phyloP scores from a whole-genome alignment of 1,140 invertebrate genomes.

The Neomicropteryx cornuta region DNA sequence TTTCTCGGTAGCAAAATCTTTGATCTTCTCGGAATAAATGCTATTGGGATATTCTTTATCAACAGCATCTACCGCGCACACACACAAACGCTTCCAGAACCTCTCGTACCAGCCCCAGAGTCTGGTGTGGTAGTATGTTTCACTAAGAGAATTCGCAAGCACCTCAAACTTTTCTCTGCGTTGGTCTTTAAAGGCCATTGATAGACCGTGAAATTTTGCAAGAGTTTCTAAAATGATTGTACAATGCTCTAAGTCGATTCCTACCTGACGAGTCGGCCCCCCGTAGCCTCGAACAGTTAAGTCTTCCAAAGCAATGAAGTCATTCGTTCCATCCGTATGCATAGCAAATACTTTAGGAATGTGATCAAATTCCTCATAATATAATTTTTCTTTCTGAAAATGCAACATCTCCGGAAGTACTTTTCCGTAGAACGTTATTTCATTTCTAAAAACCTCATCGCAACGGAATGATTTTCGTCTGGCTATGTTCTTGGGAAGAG shows the following conservation, averaged over 20 bases:
- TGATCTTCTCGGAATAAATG: slow-evolving; percentile 32
- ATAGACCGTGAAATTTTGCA: slow-evolving; percentile 56
- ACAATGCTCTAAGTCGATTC: slow-evolving; percentile 39
- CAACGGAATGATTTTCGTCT: slow-evolving; percentile 51
- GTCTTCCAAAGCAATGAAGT: slow-evolving; percentile 56
- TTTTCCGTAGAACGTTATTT: slow-evolving; percentile 51
- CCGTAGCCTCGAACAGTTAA: slow-evolving; percentile 40
- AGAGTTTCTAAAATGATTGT: slow-evolving; percentile 43
- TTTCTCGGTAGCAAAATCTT: slow-evolving; percentile 25
- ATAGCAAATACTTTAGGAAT: slow-evolving; percentile 42
- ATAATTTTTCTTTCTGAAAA: slow-evolving; percentile 37
- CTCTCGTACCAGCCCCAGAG: slow-evolving; percentile 41
- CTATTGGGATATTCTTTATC: slow-evolving; percentile 36
- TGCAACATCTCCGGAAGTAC: slow-evolving; percentile 40
- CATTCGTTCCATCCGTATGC: slow-evolving; percentile 47
- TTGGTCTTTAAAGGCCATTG: slow-evolving; percentile 55
- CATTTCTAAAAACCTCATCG: slow-evolving; percentile 55
- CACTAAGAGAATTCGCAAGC: slow-evolving; percentile 18
- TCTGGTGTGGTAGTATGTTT: slow-evolving; percentile 40
- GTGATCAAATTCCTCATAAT: too few relatives aligned
- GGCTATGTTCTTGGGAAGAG: slow-evolving; percentile 47
- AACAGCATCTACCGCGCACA: slow-evolving; percentile 39
- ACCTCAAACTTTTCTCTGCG: slow-evolving; percentile 42
- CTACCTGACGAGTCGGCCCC: slow-evolving; percentile 35
- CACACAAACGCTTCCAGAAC: slow-evolving; percentile 33